Base-by-base conservation (phyloP, 2,113 vertebrate genomes). In the Misgurnus mizolepis region DNA sequence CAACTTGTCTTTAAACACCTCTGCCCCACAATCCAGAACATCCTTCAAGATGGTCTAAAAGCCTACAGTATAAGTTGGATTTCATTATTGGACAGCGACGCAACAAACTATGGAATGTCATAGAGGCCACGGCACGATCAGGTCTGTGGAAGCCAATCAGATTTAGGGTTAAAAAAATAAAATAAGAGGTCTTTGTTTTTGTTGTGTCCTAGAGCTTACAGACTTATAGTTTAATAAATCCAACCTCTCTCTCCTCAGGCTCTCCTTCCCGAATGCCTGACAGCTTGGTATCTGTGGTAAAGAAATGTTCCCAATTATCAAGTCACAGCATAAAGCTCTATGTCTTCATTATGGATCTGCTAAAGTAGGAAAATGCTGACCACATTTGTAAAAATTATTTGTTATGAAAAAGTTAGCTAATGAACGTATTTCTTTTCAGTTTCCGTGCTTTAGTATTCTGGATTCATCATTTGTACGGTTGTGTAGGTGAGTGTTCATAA, bases 331-430 rank as follows among this genome's bases (percentile, higher is more conserved):
- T 98, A 95, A 94, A 95, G 82, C 94, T 99, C 88, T 95, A 97
- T 0, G 96, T 97, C 0, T 99, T 99, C 93, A 91, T 98, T 88
- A 95, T 98, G 3, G 97, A 97, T 70, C 93, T 99, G 74, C 95
- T 99, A 73, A 99, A 99, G 98, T 99, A 88, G 94, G 95, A 22
- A 43, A 58, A n/a, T 3, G 0, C 15, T 18, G 22, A 60, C 66
- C 22, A 45, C 4, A 14, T 66, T 5, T 7, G 6, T 22, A n/a
- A 50, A 66, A 66, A 14, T 50, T 60, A 55, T 53, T 10, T 66
- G 10, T 6, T 27, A 4, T 9, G 17, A 18, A 6, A 39, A 27
- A 70, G n/a, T 55, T 40, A 22, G 10, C 22, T 76, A 49, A 81
- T 76, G 6, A 64, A 62, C 12, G 3, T 67, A 43, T 43, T 86